phyloP scores from a whole-genome alignment of 2,113 vertebrate species.

The Agapornis roseicollis region DNA sequence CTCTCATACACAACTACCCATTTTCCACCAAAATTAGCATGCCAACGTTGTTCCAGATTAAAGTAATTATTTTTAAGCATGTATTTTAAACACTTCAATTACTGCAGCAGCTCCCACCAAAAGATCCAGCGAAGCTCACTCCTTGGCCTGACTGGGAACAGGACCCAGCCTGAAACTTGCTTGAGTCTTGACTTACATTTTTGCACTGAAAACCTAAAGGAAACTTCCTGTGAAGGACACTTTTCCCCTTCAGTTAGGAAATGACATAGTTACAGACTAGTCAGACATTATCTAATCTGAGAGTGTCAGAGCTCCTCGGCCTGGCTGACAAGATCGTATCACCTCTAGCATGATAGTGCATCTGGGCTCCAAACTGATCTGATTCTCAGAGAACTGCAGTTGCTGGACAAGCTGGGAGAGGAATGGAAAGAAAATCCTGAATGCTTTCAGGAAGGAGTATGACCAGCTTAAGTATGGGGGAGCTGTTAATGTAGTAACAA shows the following conservation, averaged over 20 bases:
- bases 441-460: neutral
- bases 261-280: neutral
- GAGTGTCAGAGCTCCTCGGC: neutral
- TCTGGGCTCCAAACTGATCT: neutral
- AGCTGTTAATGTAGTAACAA: neutral
- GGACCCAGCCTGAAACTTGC: neutral
- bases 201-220: neutral
- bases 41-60: neutral
- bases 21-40: neutral
- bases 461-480: neutral
- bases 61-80: neutral
- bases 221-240: neutral
- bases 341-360: neutral
- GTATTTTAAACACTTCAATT: neutral
- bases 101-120: neutral
- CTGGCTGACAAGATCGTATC: neutral
- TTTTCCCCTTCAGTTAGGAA: neutral
- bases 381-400: fast-evolving
- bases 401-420: neutral
- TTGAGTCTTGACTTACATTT: neutral
- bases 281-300: neutral
- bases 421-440: neutral
- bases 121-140: neutral
- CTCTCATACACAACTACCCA: neutral
- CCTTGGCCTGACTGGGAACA: neutral